A percentile compares a stretch with the other conserved stretches of the same genome.
Evolutionary conservation across 2,797 vertebrate species (phyloP).

Genomic region (Ctenosaura bakeri): DNA sequence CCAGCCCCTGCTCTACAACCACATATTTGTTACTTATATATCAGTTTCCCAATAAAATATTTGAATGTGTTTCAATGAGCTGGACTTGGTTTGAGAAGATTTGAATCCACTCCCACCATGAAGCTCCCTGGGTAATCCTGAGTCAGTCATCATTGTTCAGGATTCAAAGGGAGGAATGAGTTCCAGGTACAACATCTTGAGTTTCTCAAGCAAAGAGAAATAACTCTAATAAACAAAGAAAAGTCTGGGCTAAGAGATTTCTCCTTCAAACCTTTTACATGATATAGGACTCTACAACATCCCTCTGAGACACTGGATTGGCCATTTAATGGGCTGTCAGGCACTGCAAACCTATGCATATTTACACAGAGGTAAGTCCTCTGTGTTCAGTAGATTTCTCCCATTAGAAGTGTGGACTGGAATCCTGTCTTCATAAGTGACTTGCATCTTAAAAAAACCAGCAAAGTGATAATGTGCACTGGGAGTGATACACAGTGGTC

Average conservation of each 20-base stretch:
- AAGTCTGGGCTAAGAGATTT: background rate
- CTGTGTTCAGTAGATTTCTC: background rate
- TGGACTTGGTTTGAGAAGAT: background rate
- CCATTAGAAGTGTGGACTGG: background rate
- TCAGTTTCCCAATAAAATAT: background rate
- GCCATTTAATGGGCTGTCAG: background rate
- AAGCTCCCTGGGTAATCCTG: background rate
- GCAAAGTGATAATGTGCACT: too few species aligned
- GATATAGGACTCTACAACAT: background rate
- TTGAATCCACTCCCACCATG: background rate
- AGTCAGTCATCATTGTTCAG: too few species aligned
- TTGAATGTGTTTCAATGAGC: background rate
- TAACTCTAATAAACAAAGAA: background rate
- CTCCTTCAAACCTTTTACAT: background rate
- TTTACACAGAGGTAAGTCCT: background rate
- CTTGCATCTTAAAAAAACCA: too few species aligned
- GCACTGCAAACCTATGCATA: background rate
- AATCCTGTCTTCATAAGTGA: too few species aligned
- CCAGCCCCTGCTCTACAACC: too few species aligned
- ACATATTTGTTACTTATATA: background rate
- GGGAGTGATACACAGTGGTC: too few species aligned
- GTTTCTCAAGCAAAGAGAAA: background rate
- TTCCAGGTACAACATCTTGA: background rate
- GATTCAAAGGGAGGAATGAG: background rate
- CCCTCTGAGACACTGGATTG: background rate